These are phyloP conservation scores for Eulithis testata DNA, from an alignment of 2,888 invertebrate genomes.

Conservation along the genomic window DNA sequence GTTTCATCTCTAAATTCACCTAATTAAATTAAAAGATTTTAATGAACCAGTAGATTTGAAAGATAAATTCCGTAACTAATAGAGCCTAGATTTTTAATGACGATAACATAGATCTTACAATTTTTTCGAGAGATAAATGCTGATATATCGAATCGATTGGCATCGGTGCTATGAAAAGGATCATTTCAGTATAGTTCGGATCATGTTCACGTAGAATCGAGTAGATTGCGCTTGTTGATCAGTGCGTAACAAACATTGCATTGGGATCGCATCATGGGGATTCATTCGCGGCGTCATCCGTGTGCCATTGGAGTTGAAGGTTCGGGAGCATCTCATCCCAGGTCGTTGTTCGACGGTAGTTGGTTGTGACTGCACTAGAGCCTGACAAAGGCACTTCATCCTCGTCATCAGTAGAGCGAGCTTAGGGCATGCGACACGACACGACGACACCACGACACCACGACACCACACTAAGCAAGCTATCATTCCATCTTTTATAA, in stretches of 20 bases:
- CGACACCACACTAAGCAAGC: conserved; percentile 68
- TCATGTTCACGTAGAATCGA: conserved; percentile 66
- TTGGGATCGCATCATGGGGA: conserved; percentile 57
- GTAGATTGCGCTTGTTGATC: conserved; percentile 68
- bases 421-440: conserved; percentile 71
- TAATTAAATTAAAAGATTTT: conserved; percentile 53
- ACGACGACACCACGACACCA: too few relatives aligned
- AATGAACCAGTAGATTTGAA: conserved; percentile 48
- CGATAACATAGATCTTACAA: conserved; percentile 70
- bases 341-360: conserved; percentile 41
- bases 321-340: conserved; percentile 28
- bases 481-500: conserved; percentile 43
- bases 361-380: conserved; percentile 51
- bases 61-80: conserved; percentile 34
- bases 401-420: conserved; percentile 52
- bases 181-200: conserved; percentile 63
- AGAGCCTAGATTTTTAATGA: conserved; percentile 62
- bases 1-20: conserved; percentile 71
- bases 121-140: conserved; percentile 64
- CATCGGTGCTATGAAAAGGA: conserved; percentile 77
- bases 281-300: conserved; percentile 60
- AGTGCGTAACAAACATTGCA: conserved; percentile 59
- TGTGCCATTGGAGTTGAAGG: conserved; percentile 67
- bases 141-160: conserved; percentile 65
- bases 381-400: conserved; percentile 39